Evolutionary conservation across 2,888 invertebrate species (phyloP).

Genomic region (Zhengitettix transpicula): DNA sequence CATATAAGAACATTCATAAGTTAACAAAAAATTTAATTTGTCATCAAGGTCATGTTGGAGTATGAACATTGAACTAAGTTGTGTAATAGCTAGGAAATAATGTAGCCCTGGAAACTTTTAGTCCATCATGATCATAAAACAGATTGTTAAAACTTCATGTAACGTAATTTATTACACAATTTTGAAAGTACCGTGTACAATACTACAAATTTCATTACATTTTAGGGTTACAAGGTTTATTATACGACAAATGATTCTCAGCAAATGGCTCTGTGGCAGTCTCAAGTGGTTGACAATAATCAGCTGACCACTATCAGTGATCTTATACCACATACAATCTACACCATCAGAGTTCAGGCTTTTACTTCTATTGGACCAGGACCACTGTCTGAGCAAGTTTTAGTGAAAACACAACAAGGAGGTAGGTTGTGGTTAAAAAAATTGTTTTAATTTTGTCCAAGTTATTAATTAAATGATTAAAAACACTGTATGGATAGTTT

Average conservation of each 20-base stretch:
- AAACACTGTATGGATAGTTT: too few relatives aligned
- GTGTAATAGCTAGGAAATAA: too few relatives aligned
- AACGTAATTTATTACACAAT: too few relatives aligned
- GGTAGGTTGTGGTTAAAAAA: constrained; percentile 29
- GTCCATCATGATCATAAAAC: too few relatives aligned
- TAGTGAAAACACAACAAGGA: constrained; percentile 92
- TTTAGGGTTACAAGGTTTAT: constrained; percentile 90
- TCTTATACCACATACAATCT: constrained; percentile 78
- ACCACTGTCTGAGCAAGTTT: constrained; percentile 89
- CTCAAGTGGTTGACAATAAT: constrained; percentile 85
- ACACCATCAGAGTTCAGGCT: constrained; percentile 86
- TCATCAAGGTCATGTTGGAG: too few relatives aligned
- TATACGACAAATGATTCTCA: constrained; percentile 82
- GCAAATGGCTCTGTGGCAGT: constrained; percentile 78
- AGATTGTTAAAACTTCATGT: too few relatives aligned
- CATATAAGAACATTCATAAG: too few relatives aligned
- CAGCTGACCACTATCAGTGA: constrained; percentile 85
- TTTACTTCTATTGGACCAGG: constrained; percentile 90
- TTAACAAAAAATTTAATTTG: too few relatives aligned
- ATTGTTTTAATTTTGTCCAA: not conserved
- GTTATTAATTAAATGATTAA: not conserved
- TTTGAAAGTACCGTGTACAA: not conserved
- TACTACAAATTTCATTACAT: not conserved
- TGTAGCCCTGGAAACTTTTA: too few relatives aligned
- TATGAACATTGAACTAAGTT: too few relatives aligned